Evolutionary conservation across 2,797 vertebrate genomes (phyloP), one percentile per base, ranked within the genome.

Genomic region (Pseudomugil tenellus): DNA sequence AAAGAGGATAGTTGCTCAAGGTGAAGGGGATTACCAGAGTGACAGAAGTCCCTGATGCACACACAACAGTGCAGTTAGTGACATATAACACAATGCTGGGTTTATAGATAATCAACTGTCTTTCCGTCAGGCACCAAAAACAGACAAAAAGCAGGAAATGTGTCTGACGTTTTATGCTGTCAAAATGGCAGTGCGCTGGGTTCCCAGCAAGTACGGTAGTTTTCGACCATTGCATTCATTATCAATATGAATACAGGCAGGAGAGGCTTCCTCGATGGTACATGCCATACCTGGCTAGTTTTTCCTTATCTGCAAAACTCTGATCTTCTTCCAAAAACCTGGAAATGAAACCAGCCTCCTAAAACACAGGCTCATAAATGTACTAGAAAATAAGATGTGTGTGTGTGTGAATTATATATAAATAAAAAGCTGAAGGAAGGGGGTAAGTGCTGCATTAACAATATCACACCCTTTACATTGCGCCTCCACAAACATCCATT

Each of bases 301-400:
- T 96, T 93, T 96, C 95, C 93, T 96, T 96, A 96, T 96, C 95
- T 92, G 94, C 94, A 95, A 95, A 96, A 87, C 93, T 96, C 90
- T 96, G 96, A 79, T 96, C 94, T 90, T 96, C 95, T 91, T 96
- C 94, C 93, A 96, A 86, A 86, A 89, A 96, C 95, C 95, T 96
- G 94, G 92, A 95, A 95, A 96, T 83, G 87, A 95, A 95, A 96
- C 89, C 84, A 95, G 92, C 87, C 90, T 88, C 79, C 95, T 95
- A 94, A 96, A 93, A 93, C 63, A 89, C 79, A 89, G 70, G 51
- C 64, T 72, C 76, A 70, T 67, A 68, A 72, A 29, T 64, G 0
- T 51, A 52, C 37, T 69, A 63, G 19, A 43, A 79, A 79, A 49
- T 25, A 49, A 74, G 52, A 59, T 29, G 46, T 4, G 51, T 32